phyloP scores from a whole-genome alignment of 2,797 vertebrate species.

The Hippoglossus hippoglossus region DNA sequence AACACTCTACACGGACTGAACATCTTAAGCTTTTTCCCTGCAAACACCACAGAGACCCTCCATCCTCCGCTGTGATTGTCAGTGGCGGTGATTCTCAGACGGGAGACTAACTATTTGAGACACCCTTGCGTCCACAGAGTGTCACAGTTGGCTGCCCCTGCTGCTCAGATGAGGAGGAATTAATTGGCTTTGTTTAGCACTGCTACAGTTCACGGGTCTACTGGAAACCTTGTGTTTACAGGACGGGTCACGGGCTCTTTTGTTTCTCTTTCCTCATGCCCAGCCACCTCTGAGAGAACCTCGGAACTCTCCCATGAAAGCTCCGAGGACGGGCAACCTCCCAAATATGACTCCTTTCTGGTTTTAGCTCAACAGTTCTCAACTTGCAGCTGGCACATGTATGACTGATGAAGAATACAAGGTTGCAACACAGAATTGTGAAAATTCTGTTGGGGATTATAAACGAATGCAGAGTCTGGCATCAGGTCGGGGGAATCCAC shows the following conservation, averaged over 20 bases:
- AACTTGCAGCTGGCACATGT: conserved; percentile 51
- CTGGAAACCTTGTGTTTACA: conserved; percentile 67
- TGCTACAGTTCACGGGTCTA: conserved; percentile 51
- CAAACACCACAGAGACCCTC: conserved; percentile 19
- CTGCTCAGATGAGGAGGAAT: conserved; percentile 59
- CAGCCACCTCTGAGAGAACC: conserved; percentile 74
- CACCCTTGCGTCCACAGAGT: conserved; percentile 24
- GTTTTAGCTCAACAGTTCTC: conserved; percentile 55
- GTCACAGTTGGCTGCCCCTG: conserved; percentile 57
- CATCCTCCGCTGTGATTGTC: conserved; percentile 22
- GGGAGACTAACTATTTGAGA: conserved; percentile 51
- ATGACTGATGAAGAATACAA: conserved; percentile 64
- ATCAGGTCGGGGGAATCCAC: too few species aligned
- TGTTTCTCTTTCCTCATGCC: conserved; percentile 77
- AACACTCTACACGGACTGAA: conserved; percentile 5
- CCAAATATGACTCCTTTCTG: conserved; percentile 51
- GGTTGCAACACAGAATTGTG: conserved; percentile 35
- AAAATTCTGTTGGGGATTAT: not conserved
- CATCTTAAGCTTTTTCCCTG: conserved; percentile 1
- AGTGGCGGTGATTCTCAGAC: conserved; percentile 25
- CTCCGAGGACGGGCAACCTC: conserved; percentile 61
- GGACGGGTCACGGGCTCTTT: conserved; percentile 62
- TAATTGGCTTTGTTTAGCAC: conserved; percentile 71
- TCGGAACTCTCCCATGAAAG: conserved; percentile 58
- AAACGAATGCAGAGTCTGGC: too few species aligned